Evolutionary conservation across 2,888 invertebrate genomes (phyloP).

Genomic region (Hypena proboscidalis): DNA sequence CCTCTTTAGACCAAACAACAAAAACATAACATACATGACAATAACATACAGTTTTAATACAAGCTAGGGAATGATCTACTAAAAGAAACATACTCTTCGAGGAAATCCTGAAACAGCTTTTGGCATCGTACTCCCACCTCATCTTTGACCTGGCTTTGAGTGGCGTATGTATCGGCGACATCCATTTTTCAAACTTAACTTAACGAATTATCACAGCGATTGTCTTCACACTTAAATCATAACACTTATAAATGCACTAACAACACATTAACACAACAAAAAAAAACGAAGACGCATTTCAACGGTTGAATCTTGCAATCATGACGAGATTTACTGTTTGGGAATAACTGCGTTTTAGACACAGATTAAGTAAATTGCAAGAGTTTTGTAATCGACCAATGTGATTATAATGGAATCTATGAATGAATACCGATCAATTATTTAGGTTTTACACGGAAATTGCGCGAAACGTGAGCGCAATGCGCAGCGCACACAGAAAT

Average conservation of each 20-base stretch:
- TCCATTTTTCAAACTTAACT: conserved; percentile 78
- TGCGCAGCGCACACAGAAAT: background rate
- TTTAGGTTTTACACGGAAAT: background rate
- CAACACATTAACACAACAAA: conserved; percentile 3
- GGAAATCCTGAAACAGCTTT: conserved; percentile 97
- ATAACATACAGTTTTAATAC: background rate
- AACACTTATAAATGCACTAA: background rate
- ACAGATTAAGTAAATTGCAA: too few species aligned
- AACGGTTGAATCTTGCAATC: background rate
- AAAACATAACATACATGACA: too few species aligned
- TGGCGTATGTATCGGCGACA: conserved; percentile 91
- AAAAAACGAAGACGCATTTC: background rate
- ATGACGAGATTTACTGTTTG: background rate
- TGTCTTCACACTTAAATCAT: background rate
- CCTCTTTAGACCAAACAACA: conserved; percentile 17
- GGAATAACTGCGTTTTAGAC: too few species aligned
- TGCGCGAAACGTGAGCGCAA: conserved; percentile 9
- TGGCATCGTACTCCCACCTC: conserved; percentile 97
- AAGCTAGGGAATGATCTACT: background rate
- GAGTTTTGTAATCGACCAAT: background rate
- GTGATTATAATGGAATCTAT: background rate
- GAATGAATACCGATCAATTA: background rate
- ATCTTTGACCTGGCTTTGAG: conserved; percentile 92
- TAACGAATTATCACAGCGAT: conserved; percentile 13
- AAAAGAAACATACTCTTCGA: conserved; percentile 92